These are phyloP conservation scores for Mus spretus DNA, from an alignment of 2,797 vertebrate species.

Conservation along the genomic window DNA sequence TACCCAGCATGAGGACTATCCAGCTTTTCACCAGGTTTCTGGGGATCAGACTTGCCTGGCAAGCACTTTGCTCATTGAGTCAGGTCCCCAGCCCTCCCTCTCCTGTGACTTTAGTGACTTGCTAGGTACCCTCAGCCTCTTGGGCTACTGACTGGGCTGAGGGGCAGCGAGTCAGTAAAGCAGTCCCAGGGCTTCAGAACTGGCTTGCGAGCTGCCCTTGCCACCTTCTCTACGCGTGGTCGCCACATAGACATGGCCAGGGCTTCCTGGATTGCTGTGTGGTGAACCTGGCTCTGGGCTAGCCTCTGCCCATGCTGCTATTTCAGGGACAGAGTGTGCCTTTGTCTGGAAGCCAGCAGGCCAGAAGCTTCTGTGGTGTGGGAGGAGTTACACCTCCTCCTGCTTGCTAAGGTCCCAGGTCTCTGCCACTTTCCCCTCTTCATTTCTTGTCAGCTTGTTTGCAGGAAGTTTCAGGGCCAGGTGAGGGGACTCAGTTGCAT, in stretches of 20 bases:
- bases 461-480: neutral
- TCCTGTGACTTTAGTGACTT: neutral
- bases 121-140: neutral
- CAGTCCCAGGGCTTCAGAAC: fast-evolving
- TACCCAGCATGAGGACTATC: neutral
- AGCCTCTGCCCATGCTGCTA: neutral
- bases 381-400: fast-evolving
- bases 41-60: no score
- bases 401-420: neutral
- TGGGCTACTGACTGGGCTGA: no score
- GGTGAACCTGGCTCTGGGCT: neutral
- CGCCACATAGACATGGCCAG: fast-evolving
- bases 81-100: neutral
- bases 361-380: neutral
- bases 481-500: neutral
- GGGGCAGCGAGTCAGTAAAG: no score
- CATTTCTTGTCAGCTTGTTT: neutral
- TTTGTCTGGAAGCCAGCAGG: neutral
- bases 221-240: fast-evolving
- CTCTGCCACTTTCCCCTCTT: neutral
- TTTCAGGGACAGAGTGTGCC: neutral
- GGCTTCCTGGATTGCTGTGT: fast-evolving
- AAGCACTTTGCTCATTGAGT: neutral
- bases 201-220: neutral
- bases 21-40: neutral